These are phyloP conservation scores for Neoarius graeffei DNA, from an alignment of 2,113 vertebrate species.

Conservation along the genomic window DNA sequence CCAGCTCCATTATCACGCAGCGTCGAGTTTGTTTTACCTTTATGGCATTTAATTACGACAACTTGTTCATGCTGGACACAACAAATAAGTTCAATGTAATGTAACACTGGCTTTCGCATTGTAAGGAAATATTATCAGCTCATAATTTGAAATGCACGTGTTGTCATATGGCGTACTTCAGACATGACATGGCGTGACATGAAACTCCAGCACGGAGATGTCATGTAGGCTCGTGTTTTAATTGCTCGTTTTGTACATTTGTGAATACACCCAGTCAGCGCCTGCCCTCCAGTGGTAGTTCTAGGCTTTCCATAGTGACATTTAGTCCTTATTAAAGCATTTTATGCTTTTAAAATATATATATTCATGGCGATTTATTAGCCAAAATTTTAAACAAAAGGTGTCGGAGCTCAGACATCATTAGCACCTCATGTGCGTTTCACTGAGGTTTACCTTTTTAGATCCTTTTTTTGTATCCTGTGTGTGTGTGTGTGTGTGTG, in stretches of 20 bases:
- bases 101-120: background rate
- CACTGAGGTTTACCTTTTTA: background rate
- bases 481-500: background rate
- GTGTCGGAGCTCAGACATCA: background rate
- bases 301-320: background rate
- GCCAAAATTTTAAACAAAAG: background rate
- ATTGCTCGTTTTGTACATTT: background rate
- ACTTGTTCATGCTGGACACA: background rate
- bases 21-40: background rate
- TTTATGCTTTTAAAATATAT: background rate
- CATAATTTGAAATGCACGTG: background rate
- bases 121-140: background rate
- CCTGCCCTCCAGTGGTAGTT: background rate
- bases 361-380: background rate
- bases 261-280: background rate
- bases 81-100: background rate
- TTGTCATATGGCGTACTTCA: background rate
- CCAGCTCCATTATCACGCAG: background rate
- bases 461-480: background rate
- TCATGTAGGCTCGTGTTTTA: background rate
- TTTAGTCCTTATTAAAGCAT: background rate
- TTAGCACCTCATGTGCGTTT: background rate
- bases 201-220: background rate
- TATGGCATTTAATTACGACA: background rate
- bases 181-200: background rate